These are phyloP conservation scores for Trachurus trachurus DNA, from an alignment of 2,797 vertebrate species.

Conservation along the genomic window DNA sequence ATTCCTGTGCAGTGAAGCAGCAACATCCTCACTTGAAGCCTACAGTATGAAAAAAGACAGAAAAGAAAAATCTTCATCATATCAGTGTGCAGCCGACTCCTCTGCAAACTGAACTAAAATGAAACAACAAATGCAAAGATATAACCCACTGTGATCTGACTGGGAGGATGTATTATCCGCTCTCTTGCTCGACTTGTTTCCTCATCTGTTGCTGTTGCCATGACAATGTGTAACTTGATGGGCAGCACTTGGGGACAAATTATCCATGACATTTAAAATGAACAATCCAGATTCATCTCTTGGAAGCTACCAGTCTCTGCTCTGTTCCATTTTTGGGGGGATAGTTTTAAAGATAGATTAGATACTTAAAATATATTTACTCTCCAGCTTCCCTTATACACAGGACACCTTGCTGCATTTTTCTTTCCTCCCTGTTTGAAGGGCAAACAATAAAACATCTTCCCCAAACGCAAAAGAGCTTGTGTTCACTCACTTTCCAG, in stretches of 20 bases:
- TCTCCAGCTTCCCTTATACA: slow-evolving; percentile 10
- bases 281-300: slow-evolving; percentile 35
- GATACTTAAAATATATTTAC: background rate
- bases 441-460: slow-evolving; percentile 39
- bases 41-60: slow-evolving; percentile 48
- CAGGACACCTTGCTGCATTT: slow-evolving; percentile 2
- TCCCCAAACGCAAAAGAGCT: slow-evolving; percentile 35
- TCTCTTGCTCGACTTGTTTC: slow-evolving; percentile 38
- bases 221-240: slow-evolving; percentile 62
- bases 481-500: slow-evolving; percentile 13
- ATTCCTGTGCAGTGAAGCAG: slow-evolving; percentile 75
- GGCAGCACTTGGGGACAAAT: slow-evolving; percentile 61
- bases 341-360: background rate
- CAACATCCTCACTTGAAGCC: slow-evolving; percentile 63
- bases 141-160: slow-evolving; percentile 29
- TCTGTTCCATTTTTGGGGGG: background rate
- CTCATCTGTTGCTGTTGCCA: slow-evolving; percentile 58
- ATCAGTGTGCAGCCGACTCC: slow-evolving; percentile 29
- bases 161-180: slow-evolving; percentile 31
- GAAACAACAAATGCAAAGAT: slow-evolving; percentile 43
- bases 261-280: slow-evolving; percentile 62
- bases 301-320: background rate
- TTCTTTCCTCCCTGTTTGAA: slow-evolving; percentile 27
- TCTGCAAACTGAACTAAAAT: slow-evolving; percentile 45
- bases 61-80: slow-evolving; percentile 31